Evolutionary conservation across 2,113 vertebrate genomes (phyloP), one percentile per base, ranked within the genome.

Genomic region (Neolamprologus variostigma): DNA sequence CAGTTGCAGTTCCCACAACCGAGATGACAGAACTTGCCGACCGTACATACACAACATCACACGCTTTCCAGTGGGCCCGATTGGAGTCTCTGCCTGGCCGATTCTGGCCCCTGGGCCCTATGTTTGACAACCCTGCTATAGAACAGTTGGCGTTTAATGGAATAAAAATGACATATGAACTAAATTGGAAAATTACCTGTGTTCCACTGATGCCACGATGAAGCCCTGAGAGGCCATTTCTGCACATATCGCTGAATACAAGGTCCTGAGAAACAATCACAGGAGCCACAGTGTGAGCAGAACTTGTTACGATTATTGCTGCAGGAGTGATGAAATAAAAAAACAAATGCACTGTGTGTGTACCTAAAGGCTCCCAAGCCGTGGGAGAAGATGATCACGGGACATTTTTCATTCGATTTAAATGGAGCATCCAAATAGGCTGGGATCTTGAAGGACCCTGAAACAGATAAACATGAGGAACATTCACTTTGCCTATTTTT

Each of bases 301-400:
- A n/a, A 42, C 37, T 7, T 79, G 21, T 12, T 2, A 4, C 23
- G 0, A 1, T 21, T 10, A 28, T 53, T 45, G 21, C 4, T 63
- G 21, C 4, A 21, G 33, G 5, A 9, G 42, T 10, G 55, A n/a
- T n/a, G 10, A 21, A 37, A 37, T 63, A 7, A 66, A n/a, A 0
- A 8, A 23, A 16, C 11, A 35, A 42, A 4, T 4, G 26, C 10
- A 2, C 1, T 4, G 23, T 47, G 53, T 45, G 45, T 35, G 9
- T 97, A 99, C 99, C 98, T 97, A 94, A 99, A 99, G 19, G 98
- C 98, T 95, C 98, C 98, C 4, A 99, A 97, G 82, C 99, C 99
- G 13, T 99, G 98, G 61, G 98, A 99, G 94, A 99, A 99, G 91
- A 99, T 73, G 9, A 99, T 86, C 3, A 99, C 94, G 7, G 99